These are phyloP conservation scores for Sclerurus mexicanus DNA, from an alignment of 2,113 vertebrate genomes.

Conservation along the genomic window DNA sequence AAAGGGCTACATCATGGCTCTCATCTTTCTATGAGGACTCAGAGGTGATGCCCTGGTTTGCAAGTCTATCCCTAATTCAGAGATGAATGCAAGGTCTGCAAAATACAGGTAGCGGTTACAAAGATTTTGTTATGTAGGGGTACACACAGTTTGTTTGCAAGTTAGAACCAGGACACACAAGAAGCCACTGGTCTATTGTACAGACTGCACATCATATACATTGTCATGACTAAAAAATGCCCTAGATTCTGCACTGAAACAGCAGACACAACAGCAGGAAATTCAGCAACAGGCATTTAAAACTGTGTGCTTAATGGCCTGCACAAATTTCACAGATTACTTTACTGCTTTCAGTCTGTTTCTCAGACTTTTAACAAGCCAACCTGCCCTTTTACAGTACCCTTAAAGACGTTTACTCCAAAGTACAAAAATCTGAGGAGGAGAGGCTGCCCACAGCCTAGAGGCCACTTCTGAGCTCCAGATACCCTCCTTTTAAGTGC, in stretches of 20 bases:
- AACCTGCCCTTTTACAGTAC: background rate
- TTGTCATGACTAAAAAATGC: background rate
- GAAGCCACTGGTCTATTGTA: background rate
- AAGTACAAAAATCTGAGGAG: background rate
- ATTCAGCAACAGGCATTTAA: background rate
- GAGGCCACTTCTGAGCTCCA: background rate
- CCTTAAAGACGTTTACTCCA: background rate
- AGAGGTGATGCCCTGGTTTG: background rate
- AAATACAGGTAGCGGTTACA: background rate
- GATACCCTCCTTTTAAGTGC: background rate
- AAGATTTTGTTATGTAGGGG: background rate
- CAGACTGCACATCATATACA: fast-evolving
- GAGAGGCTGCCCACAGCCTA: background rate
- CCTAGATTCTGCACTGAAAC: background rate
- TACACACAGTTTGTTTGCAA: background rate
- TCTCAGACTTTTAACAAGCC: background rate
- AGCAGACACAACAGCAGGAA: background rate
- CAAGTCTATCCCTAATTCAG: background rate
- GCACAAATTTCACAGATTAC: background rate
- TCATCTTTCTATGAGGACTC: background rate
- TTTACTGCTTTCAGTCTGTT: background rate
- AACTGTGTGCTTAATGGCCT: background rate
- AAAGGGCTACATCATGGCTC: background rate
- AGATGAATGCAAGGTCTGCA: fast-evolving
- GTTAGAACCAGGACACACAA: background rate